These are phyloP conservation scores for Poeciliopsis turrubarensis DNA, from an alignment of 2,113 vertebrate genomes.

Conservation along the genomic window DNA sequence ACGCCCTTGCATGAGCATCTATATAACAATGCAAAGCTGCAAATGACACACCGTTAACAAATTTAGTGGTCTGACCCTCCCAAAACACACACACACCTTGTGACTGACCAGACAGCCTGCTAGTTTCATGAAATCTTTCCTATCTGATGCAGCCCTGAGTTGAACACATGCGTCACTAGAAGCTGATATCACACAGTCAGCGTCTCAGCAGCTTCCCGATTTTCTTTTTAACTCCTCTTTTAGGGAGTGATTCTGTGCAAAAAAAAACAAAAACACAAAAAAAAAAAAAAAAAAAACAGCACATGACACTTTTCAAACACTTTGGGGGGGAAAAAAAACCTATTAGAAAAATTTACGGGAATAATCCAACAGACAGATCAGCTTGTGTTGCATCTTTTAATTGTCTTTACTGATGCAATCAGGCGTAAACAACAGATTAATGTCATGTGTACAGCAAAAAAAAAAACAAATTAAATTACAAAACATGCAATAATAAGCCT, in stretches of 20 bases:
- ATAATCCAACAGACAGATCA: not conserved
- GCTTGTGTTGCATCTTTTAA: conserved; percentile 1
- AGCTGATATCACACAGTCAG: conserved; percentile 74
- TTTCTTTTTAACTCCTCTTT: conserved; percentile 54
- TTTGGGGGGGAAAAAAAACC: not conserved
- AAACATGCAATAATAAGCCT: not conserved
- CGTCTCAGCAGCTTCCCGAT: conserved; percentile 78
- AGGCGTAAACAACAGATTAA: conserved; percentile 26
- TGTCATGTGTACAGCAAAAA: conserved; percentile 15
- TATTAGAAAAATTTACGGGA: not conserved
- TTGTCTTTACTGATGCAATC: conserved; percentile 1
- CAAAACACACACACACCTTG: conserved; percentile 57
- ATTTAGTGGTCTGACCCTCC: conserved; percentile 53
- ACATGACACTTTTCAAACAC: conserved; percentile 16
- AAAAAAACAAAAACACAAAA: too few relatives aligned
- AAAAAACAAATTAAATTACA: not conserved
- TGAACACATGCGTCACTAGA: conserved; percentile 71
- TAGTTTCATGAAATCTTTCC: conserved; percentile 78
- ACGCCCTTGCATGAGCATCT: conserved; percentile 17
- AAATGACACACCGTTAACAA: not conserved
- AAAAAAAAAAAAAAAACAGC: not conserved
- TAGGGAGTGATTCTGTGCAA: conserved; percentile 27
- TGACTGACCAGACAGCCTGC: conserved; percentile 73
- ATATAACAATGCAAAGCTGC: conserved; percentile 11
- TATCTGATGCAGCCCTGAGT: conserved; percentile 69